These are phyloP conservation scores for Corvus moneduloides DNA, from an alignment of 2,113 vertebrate genomes.

Conservation along the genomic window DNA sequence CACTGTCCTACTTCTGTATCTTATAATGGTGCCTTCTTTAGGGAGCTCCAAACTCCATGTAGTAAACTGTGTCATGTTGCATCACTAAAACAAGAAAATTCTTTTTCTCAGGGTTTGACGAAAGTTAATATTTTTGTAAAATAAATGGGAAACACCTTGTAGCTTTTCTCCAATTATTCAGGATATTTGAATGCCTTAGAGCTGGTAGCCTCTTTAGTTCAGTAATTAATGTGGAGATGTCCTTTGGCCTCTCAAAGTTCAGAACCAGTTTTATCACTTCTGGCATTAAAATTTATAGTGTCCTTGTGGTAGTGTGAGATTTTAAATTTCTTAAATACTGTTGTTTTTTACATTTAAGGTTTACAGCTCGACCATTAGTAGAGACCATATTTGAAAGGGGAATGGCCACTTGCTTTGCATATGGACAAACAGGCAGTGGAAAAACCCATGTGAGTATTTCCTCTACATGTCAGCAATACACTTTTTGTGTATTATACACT, in stretches of 20 bases:
- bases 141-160: not conserved
- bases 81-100: not conserved
- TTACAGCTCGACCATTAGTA: conserved; percentile 93
- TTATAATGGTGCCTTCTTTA: not conserved
- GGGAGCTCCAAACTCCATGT: not conserved
- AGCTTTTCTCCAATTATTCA: not conserved
- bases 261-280: not conserved
- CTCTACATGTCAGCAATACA: not conserved
- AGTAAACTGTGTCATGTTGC: not conserved
- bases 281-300: not conserved
- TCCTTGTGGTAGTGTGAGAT: not conserved
- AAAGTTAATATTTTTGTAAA: not conserved
- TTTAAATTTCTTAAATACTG: not conserved
- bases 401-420: conserved; percentile 98
- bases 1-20: not conserved
- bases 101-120: not conserved
- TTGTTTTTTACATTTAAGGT: conserved; percentile 72
- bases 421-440: conserved; percentile 96
- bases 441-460: conserved; percentile 91
- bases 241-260: not conserved
- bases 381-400: conserved; percentile 97
- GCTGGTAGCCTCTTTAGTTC: not conserved
- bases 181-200: not conserved
- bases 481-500: not conserved
- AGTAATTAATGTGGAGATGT: not conserved